phyloP scores from a whole-genome alignment of 2,888 invertebrate species.

The Eupithecia tripunctaria region DNA sequence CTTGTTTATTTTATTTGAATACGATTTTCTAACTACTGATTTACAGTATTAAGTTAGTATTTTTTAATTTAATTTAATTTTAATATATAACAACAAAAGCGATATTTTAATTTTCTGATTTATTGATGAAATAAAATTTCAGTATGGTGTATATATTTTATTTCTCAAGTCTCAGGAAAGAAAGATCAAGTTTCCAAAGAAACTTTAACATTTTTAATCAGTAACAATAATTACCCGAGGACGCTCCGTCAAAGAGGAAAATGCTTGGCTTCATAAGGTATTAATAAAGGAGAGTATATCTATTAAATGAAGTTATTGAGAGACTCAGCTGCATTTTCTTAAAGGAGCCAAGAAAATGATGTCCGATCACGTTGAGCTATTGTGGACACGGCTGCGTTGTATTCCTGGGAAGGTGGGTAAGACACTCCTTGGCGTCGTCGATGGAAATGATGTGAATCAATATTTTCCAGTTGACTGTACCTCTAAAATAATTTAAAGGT shows the following conservation, averaged over 20 bases:
- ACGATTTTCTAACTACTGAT: background rate
- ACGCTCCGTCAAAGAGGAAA: constrained; percentile 60
- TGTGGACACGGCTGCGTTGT: constrained; percentile 51
- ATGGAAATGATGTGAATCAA: too few species aligned
- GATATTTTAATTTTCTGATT: background rate
- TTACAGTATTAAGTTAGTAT: too few species aligned
- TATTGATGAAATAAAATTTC: background rate
- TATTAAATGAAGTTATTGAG: constrained; percentile 77
- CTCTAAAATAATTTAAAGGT: too few species aligned
- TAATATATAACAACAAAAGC: background rate
- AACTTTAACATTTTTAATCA: constrained; percentile 35
- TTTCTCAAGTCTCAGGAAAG: background rate
- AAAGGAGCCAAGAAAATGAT: constrained; percentile 81
- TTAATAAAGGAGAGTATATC: constrained; percentile 77
- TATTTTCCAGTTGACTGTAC: too few species aligned
- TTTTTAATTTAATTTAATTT: too few species aligned
- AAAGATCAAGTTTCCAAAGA: background rate
- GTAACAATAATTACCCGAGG: constrained; percentile 55
- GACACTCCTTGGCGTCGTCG: too few species aligned
- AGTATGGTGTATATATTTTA: too few species aligned
- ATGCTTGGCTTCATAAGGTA: constrained; percentile 53
- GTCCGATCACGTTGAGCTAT: constrained; percentile 65
- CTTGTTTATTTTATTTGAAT: background rate
- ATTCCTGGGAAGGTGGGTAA: too few species aligned
- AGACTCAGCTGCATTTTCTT: constrained; percentile 83